Conservation (phyloP, 2,888 invertebrate species). For the Lasioglossum leucozonium region DNA sequence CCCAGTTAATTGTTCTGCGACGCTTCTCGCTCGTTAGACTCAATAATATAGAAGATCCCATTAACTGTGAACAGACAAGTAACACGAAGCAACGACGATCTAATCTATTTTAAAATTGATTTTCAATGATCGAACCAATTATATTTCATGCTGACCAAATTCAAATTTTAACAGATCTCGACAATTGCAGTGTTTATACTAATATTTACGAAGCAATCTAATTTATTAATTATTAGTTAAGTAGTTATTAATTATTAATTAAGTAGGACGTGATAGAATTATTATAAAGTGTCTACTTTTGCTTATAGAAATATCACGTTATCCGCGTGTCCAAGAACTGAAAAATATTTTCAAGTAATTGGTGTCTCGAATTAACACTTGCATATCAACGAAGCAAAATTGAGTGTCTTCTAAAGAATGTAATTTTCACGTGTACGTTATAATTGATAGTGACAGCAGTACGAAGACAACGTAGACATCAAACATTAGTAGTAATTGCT, state of each 20-base stretch:
- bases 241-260: neutral
- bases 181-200: neutral
- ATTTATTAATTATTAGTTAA: neutral
- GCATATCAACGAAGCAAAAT: neutral
- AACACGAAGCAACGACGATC: neutral
- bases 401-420: neutral
- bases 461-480: neutral
- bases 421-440: neutral
- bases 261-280: neutral
- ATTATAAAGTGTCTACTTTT: neutral
- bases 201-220: neutral
- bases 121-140: neutral
- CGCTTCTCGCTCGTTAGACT: neutral
- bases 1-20: constrained; percentile 28
- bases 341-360: neutral
- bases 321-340: neutral
- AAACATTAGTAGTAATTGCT: neutral
- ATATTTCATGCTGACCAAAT: neutral
- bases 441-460: neutral
- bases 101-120: neutral
- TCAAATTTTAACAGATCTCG: neutral
- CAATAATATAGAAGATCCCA: neutral
- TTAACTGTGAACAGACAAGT: neutral
- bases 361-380: neutral
- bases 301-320: neutral